A percentile compares a stretch with the other conserved stretches of the same genome.
Evolutionary conservation across 2,888 invertebrate species (phyloP).

Genomic region (Saturnia pavonia): DNA sequence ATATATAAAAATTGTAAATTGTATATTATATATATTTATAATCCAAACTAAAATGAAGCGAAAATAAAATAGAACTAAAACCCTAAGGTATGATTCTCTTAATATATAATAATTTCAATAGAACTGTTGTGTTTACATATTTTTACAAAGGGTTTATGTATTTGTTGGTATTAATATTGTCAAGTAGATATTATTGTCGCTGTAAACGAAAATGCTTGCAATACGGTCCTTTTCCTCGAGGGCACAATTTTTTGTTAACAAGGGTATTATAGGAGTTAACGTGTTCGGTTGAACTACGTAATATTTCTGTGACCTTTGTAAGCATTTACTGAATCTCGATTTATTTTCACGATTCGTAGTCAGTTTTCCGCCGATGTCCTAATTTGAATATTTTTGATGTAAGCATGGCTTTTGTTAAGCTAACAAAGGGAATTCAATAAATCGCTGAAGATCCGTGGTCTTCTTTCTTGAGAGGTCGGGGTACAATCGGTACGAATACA

Average conservation of each 20-base stretch:
- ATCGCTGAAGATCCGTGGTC: slow-evolving; percentile 32
- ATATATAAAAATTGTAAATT: too few species aligned
- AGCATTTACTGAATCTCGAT: slow-evolving; percentile 40
- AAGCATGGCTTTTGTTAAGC: slow-evolving; percentile 39
- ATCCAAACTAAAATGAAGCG: too few species aligned
- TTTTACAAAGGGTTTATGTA: slow-evolving; percentile 4
- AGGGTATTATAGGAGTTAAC: slow-evolving; percentile 47
- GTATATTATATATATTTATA: too few species aligned
- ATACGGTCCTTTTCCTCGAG: slow-evolving; percentile 37
- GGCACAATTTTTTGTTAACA: slow-evolving; percentile 51
- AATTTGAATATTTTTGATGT: slow-evolving; percentile 43
- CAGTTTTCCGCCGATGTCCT: slow-evolving; percentile 33
- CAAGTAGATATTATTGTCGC: slow-evolving; percentile 37
- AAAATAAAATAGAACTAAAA: not conserved
- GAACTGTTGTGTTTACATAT: not conserved
- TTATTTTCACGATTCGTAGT: slow-evolving; percentile 31
- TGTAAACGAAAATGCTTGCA: slow-evolving; percentile 45
- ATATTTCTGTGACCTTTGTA: slow-evolving; percentile 46
- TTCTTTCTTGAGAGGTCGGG: slow-evolving; percentile 26
- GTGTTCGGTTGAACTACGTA: slow-evolving; percentile 39
- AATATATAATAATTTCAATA: not conserved
- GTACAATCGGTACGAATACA: slow-evolving; percentile 35
- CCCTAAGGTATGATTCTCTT: not conserved
- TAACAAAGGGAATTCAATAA: slow-evolving; percentile 49
- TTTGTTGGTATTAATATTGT: slow-evolving; percentile 18